Conservation (phyloP, 2,113 vertebrate species). For the Chlorocebus sabaeus region DNA sequence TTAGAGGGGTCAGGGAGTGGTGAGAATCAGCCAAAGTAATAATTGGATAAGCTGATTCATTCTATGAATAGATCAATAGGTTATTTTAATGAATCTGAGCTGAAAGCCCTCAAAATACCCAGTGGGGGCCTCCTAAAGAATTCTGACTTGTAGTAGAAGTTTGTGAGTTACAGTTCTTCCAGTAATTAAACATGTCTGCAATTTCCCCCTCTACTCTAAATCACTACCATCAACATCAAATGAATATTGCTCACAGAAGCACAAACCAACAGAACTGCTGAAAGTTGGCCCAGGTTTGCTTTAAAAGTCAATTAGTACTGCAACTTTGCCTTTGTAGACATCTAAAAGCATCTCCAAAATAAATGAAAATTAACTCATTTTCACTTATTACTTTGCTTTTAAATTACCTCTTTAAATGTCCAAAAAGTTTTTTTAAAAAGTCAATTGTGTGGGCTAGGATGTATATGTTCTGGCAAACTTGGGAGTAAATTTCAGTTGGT, state of each 20-base stretch:
- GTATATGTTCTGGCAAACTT: neutral
- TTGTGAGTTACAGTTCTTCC: neutral
- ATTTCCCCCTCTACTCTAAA: conserved; percentile 21
- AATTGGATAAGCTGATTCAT: neutral
- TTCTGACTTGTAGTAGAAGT: neutral
- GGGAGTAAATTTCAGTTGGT: neutral
- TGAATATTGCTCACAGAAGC: neutral
- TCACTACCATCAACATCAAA: fast-evolving
- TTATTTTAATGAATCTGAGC: neutral
- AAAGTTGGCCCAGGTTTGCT: neutral
- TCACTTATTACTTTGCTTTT: neutral
- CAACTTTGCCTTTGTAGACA: conserved; percentile 24
- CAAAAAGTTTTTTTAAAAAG: neutral
- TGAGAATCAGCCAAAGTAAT: neutral
- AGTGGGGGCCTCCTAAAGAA: neutral
- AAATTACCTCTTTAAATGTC: conserved; percentile 23
- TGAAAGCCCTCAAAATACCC: neutral
- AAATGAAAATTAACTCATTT: neutral
- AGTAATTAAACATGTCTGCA: conserved; percentile 28
- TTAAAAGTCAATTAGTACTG: neutral
- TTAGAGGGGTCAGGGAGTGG: neutral
- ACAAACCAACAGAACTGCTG: neutral
- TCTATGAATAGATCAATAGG: neutral
- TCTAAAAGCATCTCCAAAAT: conserved; percentile 41
- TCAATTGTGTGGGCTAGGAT: neutral